Evolutionary conservation across 1,140 invertebrate species (phyloP).

Genomic region (Grapholita molesta): DNA sequence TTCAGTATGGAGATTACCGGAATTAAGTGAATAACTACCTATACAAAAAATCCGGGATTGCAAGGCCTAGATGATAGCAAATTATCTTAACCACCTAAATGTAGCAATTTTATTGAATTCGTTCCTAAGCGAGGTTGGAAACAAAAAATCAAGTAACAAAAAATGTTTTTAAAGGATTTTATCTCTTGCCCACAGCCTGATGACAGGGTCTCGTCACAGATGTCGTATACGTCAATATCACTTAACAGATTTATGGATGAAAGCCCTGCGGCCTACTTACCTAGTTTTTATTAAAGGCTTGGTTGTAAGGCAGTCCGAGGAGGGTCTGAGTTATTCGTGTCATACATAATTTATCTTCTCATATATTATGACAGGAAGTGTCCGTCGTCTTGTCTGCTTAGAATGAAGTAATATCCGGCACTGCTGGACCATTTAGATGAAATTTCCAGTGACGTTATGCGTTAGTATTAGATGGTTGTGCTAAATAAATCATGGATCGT

Average conservation of each 20-base stretch:
- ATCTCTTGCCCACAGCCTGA: not conserved
- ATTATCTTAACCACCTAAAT: no score
- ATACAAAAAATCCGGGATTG: no score
- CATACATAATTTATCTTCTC: conserved; percentile 16
- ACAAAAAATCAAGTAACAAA: no score
- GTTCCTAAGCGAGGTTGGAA: no score
- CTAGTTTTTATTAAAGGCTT: conserved; percentile 8
- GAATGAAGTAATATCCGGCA: conserved; percentile 10
- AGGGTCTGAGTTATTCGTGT: conserved; percentile 4
- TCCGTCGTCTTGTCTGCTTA: conserved; percentile 8
- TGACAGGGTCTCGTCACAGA: not conserved
- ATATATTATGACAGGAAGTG: not conserved
- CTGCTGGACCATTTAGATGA: not conserved
- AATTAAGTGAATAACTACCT: no score
- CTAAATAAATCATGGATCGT: not conserved
- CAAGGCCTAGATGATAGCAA: no score
- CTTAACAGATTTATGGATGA: not conserved
- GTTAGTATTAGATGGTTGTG: not conserved
- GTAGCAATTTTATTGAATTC: no score
- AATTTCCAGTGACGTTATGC: not conserved
- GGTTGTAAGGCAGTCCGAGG: not conserved
- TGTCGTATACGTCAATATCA: no score
- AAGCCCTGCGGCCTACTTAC: not conserved
- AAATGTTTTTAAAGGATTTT: no score
- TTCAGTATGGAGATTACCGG: no score